These are phyloP conservation scores for Flexamia atlantica DNA, from an alignment of 2,888 invertebrate species.

Conservation along the genomic window DNA sequence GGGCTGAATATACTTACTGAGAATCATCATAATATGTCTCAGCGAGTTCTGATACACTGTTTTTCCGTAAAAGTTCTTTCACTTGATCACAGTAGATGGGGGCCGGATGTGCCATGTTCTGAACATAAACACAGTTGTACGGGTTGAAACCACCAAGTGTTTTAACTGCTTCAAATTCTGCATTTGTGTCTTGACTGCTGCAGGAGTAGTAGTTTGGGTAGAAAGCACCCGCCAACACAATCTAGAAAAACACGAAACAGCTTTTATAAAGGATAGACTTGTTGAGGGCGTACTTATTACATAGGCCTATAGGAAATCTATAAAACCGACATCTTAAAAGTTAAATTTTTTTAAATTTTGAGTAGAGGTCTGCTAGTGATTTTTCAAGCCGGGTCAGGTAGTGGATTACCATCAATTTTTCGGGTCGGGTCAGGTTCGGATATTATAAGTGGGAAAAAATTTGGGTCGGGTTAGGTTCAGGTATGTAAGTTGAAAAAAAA, in stretches of 20 bases:
- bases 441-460: no score
- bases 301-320: no score
- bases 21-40: constrained; percentile 77
- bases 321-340: no score
- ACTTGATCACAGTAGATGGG: constrained; percentile 79
- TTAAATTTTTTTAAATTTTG: no score
- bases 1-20: constrained; percentile 73
- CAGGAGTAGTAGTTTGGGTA: constrained; percentile 94
- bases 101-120: constrained; percentile 81
- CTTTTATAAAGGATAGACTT: no score
- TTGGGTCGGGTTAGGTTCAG: no score
- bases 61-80: neutral
- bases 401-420: no score
- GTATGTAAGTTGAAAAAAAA: no score
- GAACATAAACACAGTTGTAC: constrained; percentile 83
- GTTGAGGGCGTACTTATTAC: no score
- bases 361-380: no score
- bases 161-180: constrained; percentile 83
- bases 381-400: no score
- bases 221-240: constrained; percentile 91
- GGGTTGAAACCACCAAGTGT: constrained; percentile 86
- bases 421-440: no score
- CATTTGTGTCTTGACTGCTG: constrained; percentile 74
- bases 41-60: constrained; percentile 73
- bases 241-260: constrained; percentile 76